These are phyloP conservation scores for Dione vanillae DNA, from an alignment of 2,888 invertebrate species.

Conservation along the genomic window DNA sequence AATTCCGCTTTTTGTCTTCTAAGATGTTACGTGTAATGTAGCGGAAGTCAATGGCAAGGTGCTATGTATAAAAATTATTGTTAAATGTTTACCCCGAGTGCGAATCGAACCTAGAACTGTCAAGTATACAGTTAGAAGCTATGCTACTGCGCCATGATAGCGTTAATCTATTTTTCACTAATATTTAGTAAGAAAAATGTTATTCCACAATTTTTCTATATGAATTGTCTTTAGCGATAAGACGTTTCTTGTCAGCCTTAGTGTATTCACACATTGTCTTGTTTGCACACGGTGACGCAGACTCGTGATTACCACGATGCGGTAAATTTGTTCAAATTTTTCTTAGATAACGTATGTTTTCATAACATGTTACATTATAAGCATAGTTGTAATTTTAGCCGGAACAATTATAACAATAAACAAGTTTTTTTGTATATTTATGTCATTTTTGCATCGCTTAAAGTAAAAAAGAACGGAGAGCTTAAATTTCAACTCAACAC, in stretches of 20 bases:
- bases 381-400: background rate
- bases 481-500: too few species aligned
- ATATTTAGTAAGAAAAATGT: background rate
- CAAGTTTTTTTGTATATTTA: too few species aligned
- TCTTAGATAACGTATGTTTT: slow-evolving; percentile 17
- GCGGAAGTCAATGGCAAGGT: too few species aligned
- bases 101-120: background rate
- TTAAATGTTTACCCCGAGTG: background rate
- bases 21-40: too few species aligned
- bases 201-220: slow-evolving; percentile 7
- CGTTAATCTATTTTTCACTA: background rate
- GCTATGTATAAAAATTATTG: too few species aligned
- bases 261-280: slow-evolving; percentile 7
- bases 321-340: slow-evolving; percentile 4
- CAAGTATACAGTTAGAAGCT: background rate
- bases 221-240: slow-evolving; percentile 23
- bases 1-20: background rate
- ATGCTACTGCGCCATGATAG: background rate
- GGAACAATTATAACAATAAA: too few species aligned
- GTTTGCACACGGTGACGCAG: slow-evolving; percentile 39
- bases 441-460: too few species aligned
- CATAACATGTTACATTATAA: background rate
- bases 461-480: too few species aligned
- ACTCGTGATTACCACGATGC: slow-evolving; percentile 34
- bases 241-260: background rate